These are phyloP conservation scores for Contarinia nasturtii DNA, from an alignment of 1,140 invertebrate genomes.

Conservation along the genomic window DNA sequence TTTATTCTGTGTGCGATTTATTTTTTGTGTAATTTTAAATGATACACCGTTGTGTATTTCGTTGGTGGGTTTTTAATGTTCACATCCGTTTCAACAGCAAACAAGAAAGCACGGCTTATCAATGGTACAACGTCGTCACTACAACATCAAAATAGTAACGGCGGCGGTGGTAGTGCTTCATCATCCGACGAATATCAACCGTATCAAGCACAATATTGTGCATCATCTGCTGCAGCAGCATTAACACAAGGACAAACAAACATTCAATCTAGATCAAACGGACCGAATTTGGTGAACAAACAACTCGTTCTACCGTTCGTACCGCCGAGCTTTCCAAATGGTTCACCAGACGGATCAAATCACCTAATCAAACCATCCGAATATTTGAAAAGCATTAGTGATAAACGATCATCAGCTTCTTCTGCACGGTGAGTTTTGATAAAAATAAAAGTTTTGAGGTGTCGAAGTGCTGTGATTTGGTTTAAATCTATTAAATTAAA, in stretches of 20 bases:
- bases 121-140: conserved; percentile 9
- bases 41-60: no score
- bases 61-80: no score
- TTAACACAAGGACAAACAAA: background rate
- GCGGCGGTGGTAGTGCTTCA: conserved; percentile 3
- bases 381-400: conserved; percentile 65
- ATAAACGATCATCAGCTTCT: conserved; percentile 32
- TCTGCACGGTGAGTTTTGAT: conserved; percentile 23
- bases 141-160: conserved; percentile 1
- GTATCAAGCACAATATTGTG: conserved; percentile 4
- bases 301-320: conserved; percentile 71
- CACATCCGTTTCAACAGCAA: conserved; percentile 11
- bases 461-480: no score
- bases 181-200: background rate
- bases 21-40: conserved; percentile 13
- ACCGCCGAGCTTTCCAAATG: conserved; percentile 64
- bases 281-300: conserved; percentile 53
- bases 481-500: no score
- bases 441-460: no score
- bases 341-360: conserved; percentile 39
- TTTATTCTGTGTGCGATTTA: background rate
- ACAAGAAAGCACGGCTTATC: conserved; percentile 25
- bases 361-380: conserved; percentile 79
- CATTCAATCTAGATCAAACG: conserved; percentile 18
- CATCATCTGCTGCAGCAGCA: conserved; percentile 3